Conservation (phyloP, 2,797 vertebrate genomes). For the Yasuhikotakia modesta region DNA sequence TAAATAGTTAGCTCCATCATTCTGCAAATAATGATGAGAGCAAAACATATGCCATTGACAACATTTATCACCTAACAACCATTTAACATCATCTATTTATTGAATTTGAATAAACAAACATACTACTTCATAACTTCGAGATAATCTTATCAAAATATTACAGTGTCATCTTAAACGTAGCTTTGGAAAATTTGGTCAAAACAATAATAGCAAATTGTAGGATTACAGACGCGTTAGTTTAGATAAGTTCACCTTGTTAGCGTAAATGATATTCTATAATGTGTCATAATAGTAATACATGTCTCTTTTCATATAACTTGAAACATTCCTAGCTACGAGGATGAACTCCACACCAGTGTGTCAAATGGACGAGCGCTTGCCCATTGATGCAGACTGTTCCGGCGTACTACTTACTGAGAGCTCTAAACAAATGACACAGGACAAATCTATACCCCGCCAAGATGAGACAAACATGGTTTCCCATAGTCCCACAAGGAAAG, state of each 20-base stretch:
- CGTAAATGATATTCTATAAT: slow-evolving; percentile 49
- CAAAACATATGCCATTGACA: slow-evolving; percentile 53
- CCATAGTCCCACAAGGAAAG: slow-evolving; percentile 71
- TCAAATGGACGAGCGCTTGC: slow-evolving; percentile 69
- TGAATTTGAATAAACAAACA: slow-evolving; percentile 30
- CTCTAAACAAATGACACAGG: slow-evolving; percentile 62
- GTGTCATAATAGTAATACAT: slow-evolving; percentile 67
- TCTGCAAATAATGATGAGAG: slow-evolving; percentile 66
- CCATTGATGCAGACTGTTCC: slow-evolving; percentile 71
- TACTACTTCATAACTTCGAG: slow-evolving; percentile 23
- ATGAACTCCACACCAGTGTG: slow-evolving; percentile 72
- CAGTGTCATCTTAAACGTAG: slow-evolving; percentile 32
- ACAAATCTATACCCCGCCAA: slow-evolving; percentile 60
- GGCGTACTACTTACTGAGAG: slow-evolving; percentile 69
- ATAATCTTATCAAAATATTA: slow-evolving; percentile 31
- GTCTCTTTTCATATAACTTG: slow-evolving; percentile 76
- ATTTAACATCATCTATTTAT: slow-evolving; percentile 54
- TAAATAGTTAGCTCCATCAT: slow-evolving; percentile 77
- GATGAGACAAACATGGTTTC: slow-evolving; percentile 68
- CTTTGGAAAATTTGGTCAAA: not conserved
- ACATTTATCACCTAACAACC: slow-evolving; percentile 50
- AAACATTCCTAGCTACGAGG: slow-evolving; percentile 75
- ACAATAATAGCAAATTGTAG: not conserved
- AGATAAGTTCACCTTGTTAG: slow-evolving; percentile 12
- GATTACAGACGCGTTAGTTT: not conserved